These are phyloP conservation scores for Parazoanthus darwini DNA, from an alignment of 92 coral and sea anemone genomes.

Conservation along the genomic window DNA sequence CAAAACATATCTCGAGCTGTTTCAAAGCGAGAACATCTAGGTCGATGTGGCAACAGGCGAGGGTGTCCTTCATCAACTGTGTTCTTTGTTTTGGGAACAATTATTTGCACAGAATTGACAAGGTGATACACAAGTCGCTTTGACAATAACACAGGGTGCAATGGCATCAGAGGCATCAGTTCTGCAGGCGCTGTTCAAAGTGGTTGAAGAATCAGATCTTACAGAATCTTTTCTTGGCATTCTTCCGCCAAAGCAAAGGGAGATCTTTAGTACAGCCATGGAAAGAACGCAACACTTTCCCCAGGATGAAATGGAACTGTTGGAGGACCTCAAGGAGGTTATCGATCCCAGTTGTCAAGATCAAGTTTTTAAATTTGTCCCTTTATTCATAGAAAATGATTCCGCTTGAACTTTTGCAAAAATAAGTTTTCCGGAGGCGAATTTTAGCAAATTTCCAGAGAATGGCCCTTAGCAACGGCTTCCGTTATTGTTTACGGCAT, in stretches of 20 bases:
- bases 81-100: constrained; percentile 43
- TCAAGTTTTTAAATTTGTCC: constrained; percentile 5
- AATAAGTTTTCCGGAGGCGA: neutral
- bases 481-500: constrained; percentile 4
- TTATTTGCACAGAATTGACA: constrained; percentile 38
- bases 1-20: neutral
- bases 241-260: constrained; percentile 47
- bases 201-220: constrained; percentile 17
- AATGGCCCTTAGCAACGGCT: constrained; percentile 21
- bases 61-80: constrained; percentile 34
- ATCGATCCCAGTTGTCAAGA: neutral
- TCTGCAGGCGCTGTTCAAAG: constrained; percentile 39
- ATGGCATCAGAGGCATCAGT: constrained; percentile 44
- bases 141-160: constrained; percentile 22
- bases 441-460: neutral
- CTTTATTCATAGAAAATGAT: constrained; percentile 4
- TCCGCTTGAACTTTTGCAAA: neutral
- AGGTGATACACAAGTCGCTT: constrained; percentile 33
- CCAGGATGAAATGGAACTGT: constrained; percentile 38
- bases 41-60: constrained; percentile 26
- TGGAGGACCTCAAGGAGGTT: constrained; percentile 40
- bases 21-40: neutral
- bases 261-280: constrained; percentile 36
- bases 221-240: constrained; percentile 22
- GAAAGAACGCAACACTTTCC: constrained; percentile 42